Evolutionary conservation across 2,113 vertebrate genomes (phyloP).

Genomic region (Micromys minutus): DNA sequence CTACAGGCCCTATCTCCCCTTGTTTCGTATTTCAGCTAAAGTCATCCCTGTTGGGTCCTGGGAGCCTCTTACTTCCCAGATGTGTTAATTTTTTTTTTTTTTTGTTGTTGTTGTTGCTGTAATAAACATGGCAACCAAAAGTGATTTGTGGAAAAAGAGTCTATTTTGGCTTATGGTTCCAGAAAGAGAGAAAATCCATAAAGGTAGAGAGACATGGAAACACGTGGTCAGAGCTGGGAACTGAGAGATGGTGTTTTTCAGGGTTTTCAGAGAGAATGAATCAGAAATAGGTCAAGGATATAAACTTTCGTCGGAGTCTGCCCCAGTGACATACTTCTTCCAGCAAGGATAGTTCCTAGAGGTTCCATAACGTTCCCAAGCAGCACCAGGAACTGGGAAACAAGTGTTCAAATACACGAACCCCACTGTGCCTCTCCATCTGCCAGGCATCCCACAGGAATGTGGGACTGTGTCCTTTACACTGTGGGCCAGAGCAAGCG

Average conservation of each 20-base stretch:
- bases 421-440: neutral
- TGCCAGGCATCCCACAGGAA: too few relatives aligned
- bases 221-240: neutral
- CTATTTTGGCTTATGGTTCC: neutral
- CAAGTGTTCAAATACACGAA: neutral
- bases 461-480: neutral
- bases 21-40: too few relatives aligned
- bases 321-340: neutral
- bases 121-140: neutral
- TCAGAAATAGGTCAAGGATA: neutral
- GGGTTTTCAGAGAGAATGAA: neutral
- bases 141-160: neutral
- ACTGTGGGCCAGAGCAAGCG: neutral
- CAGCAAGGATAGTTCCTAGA: neutral
- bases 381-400: neutral
- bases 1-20: too few relatives aligned
- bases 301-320: neutral
- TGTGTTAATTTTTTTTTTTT: too few relatives aligned
- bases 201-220: too few relatives aligned
- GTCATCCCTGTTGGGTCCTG: too few relatives aligned
- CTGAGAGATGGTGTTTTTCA: neutral
- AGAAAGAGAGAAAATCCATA: neutral
- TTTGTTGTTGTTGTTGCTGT: neutral
- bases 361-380: neutral
- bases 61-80: too few relatives aligned